Evolutionary conservation across 37 sponge, comb jelly and placozoan species (phyloP).

Genomic region (Axinella damicornis): DNA sequence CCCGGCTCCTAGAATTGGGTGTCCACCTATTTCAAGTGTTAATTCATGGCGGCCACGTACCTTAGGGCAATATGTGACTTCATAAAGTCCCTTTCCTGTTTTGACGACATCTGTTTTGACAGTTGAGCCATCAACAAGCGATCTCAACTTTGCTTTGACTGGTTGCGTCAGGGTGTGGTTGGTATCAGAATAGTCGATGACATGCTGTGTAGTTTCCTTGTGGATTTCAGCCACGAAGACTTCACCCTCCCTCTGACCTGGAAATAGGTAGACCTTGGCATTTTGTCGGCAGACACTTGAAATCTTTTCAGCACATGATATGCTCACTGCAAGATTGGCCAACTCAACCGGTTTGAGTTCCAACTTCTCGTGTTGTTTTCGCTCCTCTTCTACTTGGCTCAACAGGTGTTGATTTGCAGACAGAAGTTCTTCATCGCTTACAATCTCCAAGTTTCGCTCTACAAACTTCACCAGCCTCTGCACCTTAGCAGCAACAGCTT

Average conservation of each 20-base stretch:
- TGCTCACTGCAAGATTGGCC: slow-evolving; percentile 37
- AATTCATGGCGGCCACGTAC: slow-evolving; percentile 26
- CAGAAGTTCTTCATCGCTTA: slow-evolving; percentile 33
- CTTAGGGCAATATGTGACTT: slow-evolving; percentile 12
- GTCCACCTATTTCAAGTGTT: neutral
- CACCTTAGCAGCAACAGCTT: neutral
- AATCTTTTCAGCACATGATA: neutral
- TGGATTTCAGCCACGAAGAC: slow-evolving; percentile 11
- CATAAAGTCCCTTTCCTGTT: slow-evolving; percentile 32
- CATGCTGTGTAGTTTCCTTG: slow-evolving; percentile 24
- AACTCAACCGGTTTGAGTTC: slow-evolving; percentile 2
- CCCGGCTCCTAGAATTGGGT: neutral
- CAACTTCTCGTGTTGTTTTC: neutral
- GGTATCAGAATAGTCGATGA: neutral
- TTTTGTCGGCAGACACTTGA: neutral
- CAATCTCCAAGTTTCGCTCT: slow-evolving; percentile 7
- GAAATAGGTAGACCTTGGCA: slow-evolving; percentile 36
- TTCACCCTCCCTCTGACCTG: neutral
- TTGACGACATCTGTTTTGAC: neutral
- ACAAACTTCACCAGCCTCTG: slow-evolving; percentile 4
- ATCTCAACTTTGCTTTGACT: slow-evolving; percentile 13
- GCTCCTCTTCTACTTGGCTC: neutral
- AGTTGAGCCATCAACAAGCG: slow-evolving; percentile 36
- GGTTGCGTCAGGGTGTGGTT: neutral
- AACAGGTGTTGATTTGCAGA: slow-evolving; percentile 3